Base-by-base conservation (phyloP, 2,113 vertebrate genomes). In the Hymenochirus boettgeri region DNA sequence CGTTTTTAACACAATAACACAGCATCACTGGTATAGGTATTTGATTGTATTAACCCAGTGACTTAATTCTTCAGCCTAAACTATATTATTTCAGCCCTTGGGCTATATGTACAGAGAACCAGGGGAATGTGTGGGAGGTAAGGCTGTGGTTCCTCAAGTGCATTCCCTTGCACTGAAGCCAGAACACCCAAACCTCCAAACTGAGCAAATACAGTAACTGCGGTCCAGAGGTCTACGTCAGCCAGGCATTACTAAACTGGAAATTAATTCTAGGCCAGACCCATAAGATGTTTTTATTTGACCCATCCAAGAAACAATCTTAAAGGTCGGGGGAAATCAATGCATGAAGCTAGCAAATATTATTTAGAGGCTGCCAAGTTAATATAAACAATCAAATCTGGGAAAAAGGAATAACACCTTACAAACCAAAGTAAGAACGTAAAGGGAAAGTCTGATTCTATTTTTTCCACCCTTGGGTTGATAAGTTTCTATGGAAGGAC, bases 161-260 rank as follows among this genome's bases (percentile, higher is more conserved):
- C 64, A 59, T 67, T 67, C 55, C 45, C 64, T 58, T 67, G 64
- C 42, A 46, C 47, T 67, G 22, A 67, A 51, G 64, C 64, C 46
- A 67, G 46, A 67, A 67, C 64, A 67, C 56, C 64, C 64, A 58
- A 67, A 67, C 64, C 56, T 67, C 64, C 45, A 67, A 55, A 67
- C 64, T 58, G 50, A 67, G 55, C 45, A 67, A 67, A 13, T 35
- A 35, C 33, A 35, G 27, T 57, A 52, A 52, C 42, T 67, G 64
- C n/a, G 55, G 64, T 67, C 47, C 29, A 42, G 64, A 39, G 29
- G 23, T 29, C 64, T 67, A 67, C 46, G 46, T 67, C 64, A 67
- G 64, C 55, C 64, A 58, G 24, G 52, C n/a, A 55, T 55, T 29
- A 55, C 10, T 15, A 4, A n/a, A 17, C 19, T 19, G n/a, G 25